A percentile compares a stretch with the other conserved stretches of the same genome.
These are phyloP conservation scores for Exocentrus adspersus DNA, from an alignment of 2,888 invertebrate genomes.

Conservation along the genomic window DNA sequence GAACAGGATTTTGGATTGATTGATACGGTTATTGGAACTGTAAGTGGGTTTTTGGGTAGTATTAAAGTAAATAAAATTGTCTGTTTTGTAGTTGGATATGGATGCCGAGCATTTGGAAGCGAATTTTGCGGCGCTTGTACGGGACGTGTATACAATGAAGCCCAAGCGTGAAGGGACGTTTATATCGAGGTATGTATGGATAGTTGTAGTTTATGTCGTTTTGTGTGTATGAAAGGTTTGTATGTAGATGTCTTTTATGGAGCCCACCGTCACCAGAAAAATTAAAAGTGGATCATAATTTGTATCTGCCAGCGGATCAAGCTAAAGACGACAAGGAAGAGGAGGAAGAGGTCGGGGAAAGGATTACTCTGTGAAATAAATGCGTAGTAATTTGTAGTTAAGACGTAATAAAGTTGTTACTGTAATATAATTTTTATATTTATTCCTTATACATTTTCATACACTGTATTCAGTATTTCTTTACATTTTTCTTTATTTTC, in stretches of 20 bases:
- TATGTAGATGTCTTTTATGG: conserved; percentile 70
- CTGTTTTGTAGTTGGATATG: conserved; percentile 82
- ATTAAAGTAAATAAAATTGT: too few species aligned
- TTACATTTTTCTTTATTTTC: conserved; percentile 28
- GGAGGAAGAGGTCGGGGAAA: conserved; percentile 50
- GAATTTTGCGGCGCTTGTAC: conserved; percentile 74
- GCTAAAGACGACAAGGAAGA: conserved; percentile 47
- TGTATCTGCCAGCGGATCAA: conserved; percentile 49
- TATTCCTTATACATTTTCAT: conserved; percentile 55
- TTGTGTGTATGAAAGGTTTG: conserved; percentile 2
- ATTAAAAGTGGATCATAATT: conserved; percentile 71
- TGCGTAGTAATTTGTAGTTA: too few species aligned
- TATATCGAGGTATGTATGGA: conserved; percentile 70
- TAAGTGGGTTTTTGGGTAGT: too few species aligned
- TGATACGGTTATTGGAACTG: conserved; percentile 75
- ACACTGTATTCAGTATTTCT: conserved; percentile 53
- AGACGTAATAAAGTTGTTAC: neutral
- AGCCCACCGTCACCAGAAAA: conserved; percentile 74
- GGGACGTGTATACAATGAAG: conserved; percentile 71
- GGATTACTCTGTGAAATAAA: conserved; percentile 43
- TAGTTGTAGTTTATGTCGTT: neutral
- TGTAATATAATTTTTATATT: conserved; percentile 42
- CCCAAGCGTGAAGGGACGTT: conserved; percentile 78
- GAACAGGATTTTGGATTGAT: conserved; percentile 78
- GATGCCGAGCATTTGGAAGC: conserved; percentile 74